These are phyloP conservation scores for Acanthosepion lycidas DNA, from an alignment of 2,888 invertebrate genomes.

Conservation along the genomic window DNA sequence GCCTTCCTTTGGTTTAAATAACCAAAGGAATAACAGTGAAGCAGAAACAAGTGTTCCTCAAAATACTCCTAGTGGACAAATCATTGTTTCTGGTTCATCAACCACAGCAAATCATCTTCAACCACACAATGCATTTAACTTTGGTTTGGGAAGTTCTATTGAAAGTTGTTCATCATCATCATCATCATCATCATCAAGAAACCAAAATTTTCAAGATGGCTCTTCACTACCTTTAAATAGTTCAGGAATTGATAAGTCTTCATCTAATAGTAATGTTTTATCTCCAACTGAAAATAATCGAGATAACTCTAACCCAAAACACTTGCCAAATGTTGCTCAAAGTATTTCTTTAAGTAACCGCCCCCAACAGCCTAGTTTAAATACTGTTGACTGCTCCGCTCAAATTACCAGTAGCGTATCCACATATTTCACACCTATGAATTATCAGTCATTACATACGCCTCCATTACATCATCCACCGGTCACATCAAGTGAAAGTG, in stretches of 20 bases:
- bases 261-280: not conserved
- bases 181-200: not conserved
- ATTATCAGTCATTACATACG: conserved; percentile 61
- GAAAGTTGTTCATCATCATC: not conserved
- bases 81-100: not conserved
- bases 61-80: conserved; percentile 33
- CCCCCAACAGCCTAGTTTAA: not conserved
- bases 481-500: conserved; percentile 56
- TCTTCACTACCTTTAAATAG: not conserved
- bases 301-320: conserved; percentile 37
- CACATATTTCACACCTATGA: conserved; percentile 58
- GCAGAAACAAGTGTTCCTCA: conserved; percentile 13
- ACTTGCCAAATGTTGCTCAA: conserved; percentile 36
- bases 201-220: conserved; percentile 9
- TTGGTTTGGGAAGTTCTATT: conserved; percentile 41
- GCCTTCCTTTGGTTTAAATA: conserved; percentile 42
- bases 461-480: conserved; percentile 65
- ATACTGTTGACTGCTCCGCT: conserved; percentile 56
- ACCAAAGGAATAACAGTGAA: conserved; percentile 35
- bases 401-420: conserved; percentile 59
- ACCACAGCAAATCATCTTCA: conserved; percentile 11
- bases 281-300: not conserved
- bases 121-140: conserved; percentile 40
- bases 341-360: conserved; percentile 23
- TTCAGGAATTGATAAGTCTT: not conserved